Percentiles rank a stretch among this genome's conserved stretches.
phyloP scores from a whole-genome alignment of 2,888 invertebrate genomes.

The Ophion costatus region DNA sequence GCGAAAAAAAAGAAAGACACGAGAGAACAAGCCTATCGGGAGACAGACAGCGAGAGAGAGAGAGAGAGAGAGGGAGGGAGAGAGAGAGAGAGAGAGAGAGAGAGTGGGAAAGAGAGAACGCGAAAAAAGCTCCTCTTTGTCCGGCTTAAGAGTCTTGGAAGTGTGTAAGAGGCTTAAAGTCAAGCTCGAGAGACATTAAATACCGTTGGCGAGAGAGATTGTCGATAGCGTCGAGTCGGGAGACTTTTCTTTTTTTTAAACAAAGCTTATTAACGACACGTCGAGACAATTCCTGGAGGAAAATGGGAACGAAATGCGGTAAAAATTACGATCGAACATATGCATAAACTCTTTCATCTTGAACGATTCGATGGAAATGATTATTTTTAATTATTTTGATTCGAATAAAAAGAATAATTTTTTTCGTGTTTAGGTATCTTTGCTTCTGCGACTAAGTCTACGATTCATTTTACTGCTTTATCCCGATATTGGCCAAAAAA shows the following conservation, averaged over 20 bases:
- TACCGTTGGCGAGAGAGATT: slow-evolving; percentile 57
- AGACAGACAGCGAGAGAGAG: slow-evolving; percentile 24
- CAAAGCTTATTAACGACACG: slow-evolving; percentile 59
- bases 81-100: slow-evolving; percentile 9
- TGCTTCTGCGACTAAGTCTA: not conserved
- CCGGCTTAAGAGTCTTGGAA: slow-evolving; percentile 81
- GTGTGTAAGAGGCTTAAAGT: slow-evolving; percentile 82
- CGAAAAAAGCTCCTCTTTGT: slow-evolving; percentile 79
- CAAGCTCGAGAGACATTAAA: slow-evolving; percentile 69
- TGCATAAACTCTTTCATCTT: not conserved
- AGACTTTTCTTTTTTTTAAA: slow-evolving; percentile 41
- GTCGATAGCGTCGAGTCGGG: slow-evolving; percentile 52
- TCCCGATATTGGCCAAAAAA: slow-evolving; percentile 21
- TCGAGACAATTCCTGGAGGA: slow-evolving; percentile 1
- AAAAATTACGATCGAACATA: slow-evolving; percentile 19
- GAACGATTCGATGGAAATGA: not conserved
- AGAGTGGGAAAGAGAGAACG: slow-evolving; percentile 55
- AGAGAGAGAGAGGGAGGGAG: slow-evolving; percentile 37
- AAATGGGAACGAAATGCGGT: slow-evolving; percentile 11
- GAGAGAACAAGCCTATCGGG: slow-evolving; percentile 17
- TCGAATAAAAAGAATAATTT: not conserved
- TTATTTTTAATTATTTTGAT: not conserved
- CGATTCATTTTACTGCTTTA: not conserved
- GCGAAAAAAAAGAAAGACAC: slow-evolving; percentile 40
- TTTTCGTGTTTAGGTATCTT: not conserved